Base-by-base conservation (phyloP, 2,888 invertebrate genomes). In the Apamea epomidion region DNA sequence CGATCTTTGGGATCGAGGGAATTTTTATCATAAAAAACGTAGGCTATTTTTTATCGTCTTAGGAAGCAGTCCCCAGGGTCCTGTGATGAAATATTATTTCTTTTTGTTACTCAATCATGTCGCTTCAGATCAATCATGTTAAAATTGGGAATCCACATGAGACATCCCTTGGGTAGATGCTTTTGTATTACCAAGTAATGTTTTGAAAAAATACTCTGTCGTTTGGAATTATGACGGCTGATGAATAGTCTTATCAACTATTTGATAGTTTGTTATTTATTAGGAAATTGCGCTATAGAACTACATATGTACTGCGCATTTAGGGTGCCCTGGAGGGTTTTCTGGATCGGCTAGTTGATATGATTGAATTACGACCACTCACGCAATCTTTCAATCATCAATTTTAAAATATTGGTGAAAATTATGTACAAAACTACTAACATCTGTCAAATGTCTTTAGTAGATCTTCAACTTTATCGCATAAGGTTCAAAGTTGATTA, bases 31-130 rank as follows among this genome's bases (percentile, higher is more conserved):
- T 48, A 76, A 82, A 80, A 80, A 83, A 83, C 51, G 29, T 29
- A 64, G 79, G 65, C 67, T 68, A 76, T 73, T 89, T 79, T 89
- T 78, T 83, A 80, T 74, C 67, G 45, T 73, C 54, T 69, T 58
- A 71, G 58, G 81, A 85, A 87, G 76, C 72, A 71, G 67, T 86
- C 88, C 70, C 88, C 65, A 77, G 82, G 65, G 86, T 75, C 18
- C 51, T 21, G 69, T 79, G 80, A 80, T 89, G 78, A 88, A 89
- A 88, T 88, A 88, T 88, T 86, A 87, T 82, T 88, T 78, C 60
- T 83, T 86, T 82, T 86, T 85, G 81, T 89, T 86, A 88, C 81
- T 86, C 83, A 87, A 86, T 86, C 84, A 89, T 77, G 76, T 80
- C 80, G 78, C 51, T 74, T 78, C 78, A 78, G 81, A 89, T 89